These are phyloP conservation scores for Icerya purchasi DNA, from an alignment of 2,888 invertebrate species.

Conservation along the genomic window DNA sequence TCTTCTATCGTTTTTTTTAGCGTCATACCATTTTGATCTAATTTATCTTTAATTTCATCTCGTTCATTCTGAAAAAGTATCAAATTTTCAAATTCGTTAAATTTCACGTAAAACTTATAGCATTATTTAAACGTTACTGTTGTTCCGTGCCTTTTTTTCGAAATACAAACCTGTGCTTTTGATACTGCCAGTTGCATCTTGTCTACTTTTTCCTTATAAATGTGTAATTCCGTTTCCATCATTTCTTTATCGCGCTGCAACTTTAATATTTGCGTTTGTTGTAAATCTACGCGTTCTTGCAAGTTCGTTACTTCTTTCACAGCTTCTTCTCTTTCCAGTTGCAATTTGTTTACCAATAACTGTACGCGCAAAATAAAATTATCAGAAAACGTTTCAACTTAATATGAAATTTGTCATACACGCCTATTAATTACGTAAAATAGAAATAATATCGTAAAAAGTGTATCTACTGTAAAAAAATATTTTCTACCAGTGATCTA, in stretches of 20 bases:
- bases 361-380: slow-evolving; percentile 25
- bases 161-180: slow-evolving; percentile 65
- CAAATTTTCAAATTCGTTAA: too few relatives aligned
- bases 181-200: slow-evolving; percentile 65
- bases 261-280: slow-evolving; percentile 58
- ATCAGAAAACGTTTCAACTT: neutral
- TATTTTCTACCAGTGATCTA: too few relatives aligned
- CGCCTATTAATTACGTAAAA: too few relatives aligned
- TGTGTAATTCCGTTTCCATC: slow-evolving; percentile 62
- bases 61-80: slow-evolving; percentile 52
- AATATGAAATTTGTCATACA: too few relatives aligned
- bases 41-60: slow-evolving; percentile 74
- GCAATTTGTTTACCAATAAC: slow-evolving; percentile 51
- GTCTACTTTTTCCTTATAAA: slow-evolving; percentile 70
- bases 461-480: too few relatives aligned
- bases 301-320: slow-evolving; percentile 60
- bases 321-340: slow-evolving; percentile 69
- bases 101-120: too few relatives aligned
- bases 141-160: too few relatives aligned
- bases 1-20: slow-evolving; percentile 70
- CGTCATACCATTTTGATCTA: slow-evolving; percentile 65
- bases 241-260: slow-evolving; percentile 67
- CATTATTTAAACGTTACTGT: too few relatives aligned
- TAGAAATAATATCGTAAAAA: too few relatives aligned
- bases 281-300: slow-evolving; percentile 60